Percentiles rank a stretch among this genome's conserved stretches.
Evolutionary conservation across 1,140 invertebrate species (phyloP).

Genomic region (Popillia japonica): DNA sequence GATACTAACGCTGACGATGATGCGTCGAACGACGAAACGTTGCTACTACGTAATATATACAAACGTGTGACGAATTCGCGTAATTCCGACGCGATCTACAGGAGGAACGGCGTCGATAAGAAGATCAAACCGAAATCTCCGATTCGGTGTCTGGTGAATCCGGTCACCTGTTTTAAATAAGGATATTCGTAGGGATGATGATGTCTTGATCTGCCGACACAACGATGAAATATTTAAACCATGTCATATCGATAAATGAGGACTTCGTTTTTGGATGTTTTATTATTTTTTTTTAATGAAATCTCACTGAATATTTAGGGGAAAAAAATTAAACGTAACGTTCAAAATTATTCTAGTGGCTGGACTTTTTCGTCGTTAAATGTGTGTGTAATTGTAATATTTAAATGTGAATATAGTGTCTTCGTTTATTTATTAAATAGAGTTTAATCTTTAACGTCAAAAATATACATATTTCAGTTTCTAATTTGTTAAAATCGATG

Average conservation of each 20-base stretch:
- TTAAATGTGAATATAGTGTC: background rate
- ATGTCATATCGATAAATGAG: background rate
- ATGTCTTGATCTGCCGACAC: background rate
- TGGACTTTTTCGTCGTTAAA: constrained; percentile 2
- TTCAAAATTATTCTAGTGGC: background rate
- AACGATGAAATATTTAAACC: background rate
- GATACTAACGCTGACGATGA: background rate
- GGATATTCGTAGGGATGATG: background rate
- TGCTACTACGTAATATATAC: background rate
- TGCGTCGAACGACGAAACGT: background rate
- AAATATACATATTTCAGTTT: background rate
- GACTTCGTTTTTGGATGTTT: background rate
- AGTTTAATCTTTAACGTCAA: background rate
- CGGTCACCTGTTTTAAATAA: background rate
- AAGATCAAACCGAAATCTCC: background rate
- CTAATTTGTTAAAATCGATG: background rate
- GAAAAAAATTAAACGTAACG: background rate
- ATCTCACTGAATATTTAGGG: background rate
- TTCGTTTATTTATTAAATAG: background rate
- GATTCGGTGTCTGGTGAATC: background rate
- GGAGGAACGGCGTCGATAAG: background rate
- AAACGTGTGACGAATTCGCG: background rate
- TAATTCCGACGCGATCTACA: background rate
- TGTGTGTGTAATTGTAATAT: background rate
- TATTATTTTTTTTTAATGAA: background rate